Base-by-base conservation (phyloP, 1,140 invertebrate species). In the Thereuonema tuberculata region DNA sequence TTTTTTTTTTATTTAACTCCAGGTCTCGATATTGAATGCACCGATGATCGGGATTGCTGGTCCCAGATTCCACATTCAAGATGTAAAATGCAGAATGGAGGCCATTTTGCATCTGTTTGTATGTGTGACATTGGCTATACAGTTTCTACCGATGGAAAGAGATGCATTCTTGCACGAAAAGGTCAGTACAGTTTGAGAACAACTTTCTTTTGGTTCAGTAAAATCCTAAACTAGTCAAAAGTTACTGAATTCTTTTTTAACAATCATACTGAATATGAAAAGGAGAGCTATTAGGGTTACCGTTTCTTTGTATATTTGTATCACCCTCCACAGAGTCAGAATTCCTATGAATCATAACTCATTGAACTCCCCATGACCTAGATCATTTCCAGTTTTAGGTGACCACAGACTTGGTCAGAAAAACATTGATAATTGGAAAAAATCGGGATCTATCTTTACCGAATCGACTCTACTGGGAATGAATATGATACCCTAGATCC, bases 91-190 rank as follows among this genome's bases (percentile, higher is more conserved):
- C 61, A 61, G 58, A 47, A 62, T 49, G 64, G 65, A 52, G 58
- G 63, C n/a, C n/a, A n/a, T n/a, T n/a, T n/a, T n/a, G 62, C 25
- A 17, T 62, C 62, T 12, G 60, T 63, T 23, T 71, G 70, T 56
- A 63, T 64, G 47, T 71, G 70, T 62, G 62, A 63, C 27, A 43
- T 61, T 37, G 68, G 66, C 5, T 71, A 61, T 58, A 29, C 65
- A 17, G 56, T 62, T 14, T 67, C 67, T 0, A 48, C 54, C 29
- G 66, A 70, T 47, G 37, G 25, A 2, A 5, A 5, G 21, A 26
- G 24, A 25, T 29, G 2, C n/a, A 26, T 61, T 49, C 21, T 31
- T 48, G 53, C 47, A 5, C n/a, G 37, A 0, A 61, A 61, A 61
- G 56, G 54, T 58, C 9, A 5, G 12, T 26, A 59, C 9, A 31